Evolutionary conservation across 2,113 vertebrate species (phyloP).

Genomic region (Symphodus melops): DNA sequence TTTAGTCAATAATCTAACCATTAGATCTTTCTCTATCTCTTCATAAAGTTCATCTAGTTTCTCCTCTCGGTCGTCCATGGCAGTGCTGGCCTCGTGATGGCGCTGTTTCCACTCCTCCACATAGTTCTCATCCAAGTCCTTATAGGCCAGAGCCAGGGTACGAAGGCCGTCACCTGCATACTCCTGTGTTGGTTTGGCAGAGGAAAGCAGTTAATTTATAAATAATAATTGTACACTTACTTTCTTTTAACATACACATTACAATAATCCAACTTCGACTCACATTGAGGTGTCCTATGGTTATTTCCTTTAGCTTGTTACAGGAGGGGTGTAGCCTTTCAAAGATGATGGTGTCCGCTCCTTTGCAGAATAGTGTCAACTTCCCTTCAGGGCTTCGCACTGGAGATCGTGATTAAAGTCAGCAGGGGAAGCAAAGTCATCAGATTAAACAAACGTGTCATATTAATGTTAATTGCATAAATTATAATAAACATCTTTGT

Average conservation of each 20-base stretch:
- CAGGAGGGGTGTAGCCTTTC: conserved; percentile 88
- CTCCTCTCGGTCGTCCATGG: conserved; percentile 86
- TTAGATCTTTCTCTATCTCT: conserved; percentile 92
- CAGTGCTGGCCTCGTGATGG: conserved; percentile 86
- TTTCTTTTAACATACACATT: not conserved
- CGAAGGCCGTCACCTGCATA: conserved; percentile 93
- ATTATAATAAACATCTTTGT: not conserved
- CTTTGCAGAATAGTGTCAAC: conserved; percentile 92
- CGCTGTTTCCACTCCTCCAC: conserved; percentile 85
- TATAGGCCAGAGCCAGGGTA: conserved; percentile 91
- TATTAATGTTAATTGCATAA: not conserved
- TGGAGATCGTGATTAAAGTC: conserved; percentile 52
- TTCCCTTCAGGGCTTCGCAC: conserved; percentile 88
- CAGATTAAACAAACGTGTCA: not conserved
- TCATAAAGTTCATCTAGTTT: conserved; percentile 87
- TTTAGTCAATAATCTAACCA: conserved; percentile 76
- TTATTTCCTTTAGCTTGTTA: conserved; percentile 81
- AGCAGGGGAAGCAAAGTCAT: not conserved
- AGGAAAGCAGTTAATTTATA: not conserved
- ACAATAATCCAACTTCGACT: conserved; percentile 57
- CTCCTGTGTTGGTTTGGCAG: conserved; percentile 77
- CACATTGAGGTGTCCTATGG: conserved; percentile 91
- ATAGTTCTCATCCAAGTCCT: conserved; percentile 84
- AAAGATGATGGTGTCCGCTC: conserved; percentile 93
- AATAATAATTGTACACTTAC: too few species aligned